Conservation (phyloP, 2,888 invertebrate species). For the Leptothorax acervorum region DNA sequence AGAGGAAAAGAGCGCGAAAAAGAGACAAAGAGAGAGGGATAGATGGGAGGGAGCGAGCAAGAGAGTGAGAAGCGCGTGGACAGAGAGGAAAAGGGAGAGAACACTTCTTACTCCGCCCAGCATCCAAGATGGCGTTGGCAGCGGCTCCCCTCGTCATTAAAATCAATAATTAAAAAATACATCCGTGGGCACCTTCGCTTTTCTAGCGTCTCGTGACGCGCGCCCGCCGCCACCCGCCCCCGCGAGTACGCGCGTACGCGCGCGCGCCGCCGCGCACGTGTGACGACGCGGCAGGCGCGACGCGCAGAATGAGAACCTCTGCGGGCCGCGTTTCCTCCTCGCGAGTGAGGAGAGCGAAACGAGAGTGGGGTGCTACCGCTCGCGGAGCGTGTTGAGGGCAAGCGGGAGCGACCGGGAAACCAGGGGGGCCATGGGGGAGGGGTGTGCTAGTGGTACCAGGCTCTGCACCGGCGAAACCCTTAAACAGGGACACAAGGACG, state of each 20-base stretch:
- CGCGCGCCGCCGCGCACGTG: conserved; percentile 57
- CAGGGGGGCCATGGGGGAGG: conserved; percentile 58
- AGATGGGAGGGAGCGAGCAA: conserved; percentile 58
- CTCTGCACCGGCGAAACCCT: conserved; percentile 70
- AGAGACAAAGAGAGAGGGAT: conserved; percentile 54
- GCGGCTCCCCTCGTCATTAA: conserved; percentile 85
- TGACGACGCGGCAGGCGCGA: conserved; percentile 51
- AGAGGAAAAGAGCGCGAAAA: conserved; percentile 56
- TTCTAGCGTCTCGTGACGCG: conserved; percentile 83
- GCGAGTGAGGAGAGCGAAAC: conserved; percentile 59
- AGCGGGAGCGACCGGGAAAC: conserved; percentile 59
- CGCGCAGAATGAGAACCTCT: conserved; percentile 73
- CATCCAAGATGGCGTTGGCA: conserved; percentile 85
- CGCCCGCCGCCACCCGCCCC: conserved; percentile 75
- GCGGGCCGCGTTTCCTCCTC: conserved; percentile 64
- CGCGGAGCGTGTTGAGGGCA: conserved; percentile 52
- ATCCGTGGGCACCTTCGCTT: conserved; percentile 85
- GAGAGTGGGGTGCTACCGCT: conserved; percentile 62
- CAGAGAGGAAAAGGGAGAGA: conserved; percentile 62
- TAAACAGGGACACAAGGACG: conserved; percentile 73
- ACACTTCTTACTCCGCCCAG: conserved; percentile 85
- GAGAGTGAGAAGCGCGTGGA: conserved; percentile 62
- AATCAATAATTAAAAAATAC: conserved; percentile 86
- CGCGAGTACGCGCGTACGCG: conserved; percentile 52
- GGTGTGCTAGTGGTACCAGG: conserved; percentile 77